A percentile compares a stretch with the other conserved stretches of the same genome.
Evolutionary conservation across 2,797 vertebrate genomes (phyloP).

Genomic region (Knipowitschia caucasica): DNA sequence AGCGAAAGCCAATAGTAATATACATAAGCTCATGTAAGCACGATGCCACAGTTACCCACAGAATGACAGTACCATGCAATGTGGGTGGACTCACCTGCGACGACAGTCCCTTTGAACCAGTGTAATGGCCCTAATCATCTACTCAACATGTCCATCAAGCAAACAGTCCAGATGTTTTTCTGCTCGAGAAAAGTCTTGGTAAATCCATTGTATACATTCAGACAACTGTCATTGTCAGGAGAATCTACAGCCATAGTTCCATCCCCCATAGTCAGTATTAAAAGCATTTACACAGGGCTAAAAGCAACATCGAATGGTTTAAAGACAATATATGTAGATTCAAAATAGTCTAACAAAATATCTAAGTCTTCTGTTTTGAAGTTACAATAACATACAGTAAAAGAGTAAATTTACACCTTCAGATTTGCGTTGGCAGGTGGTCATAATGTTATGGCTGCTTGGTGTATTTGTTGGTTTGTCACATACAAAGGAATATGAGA

Average conservation of each 20-base stretch:
- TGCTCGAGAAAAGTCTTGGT: constrained; percentile 32
- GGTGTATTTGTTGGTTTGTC: background rate
- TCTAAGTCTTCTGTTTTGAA: background rate
- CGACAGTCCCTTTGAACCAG: constrained; percentile 12
- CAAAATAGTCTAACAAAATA: background rate
- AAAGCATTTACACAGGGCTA: background rate
- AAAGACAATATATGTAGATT: background rate
- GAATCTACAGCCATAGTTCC: constrained; percentile 5
- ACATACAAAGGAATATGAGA: background rate
- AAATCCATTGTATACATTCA: constrained; percentile 45
- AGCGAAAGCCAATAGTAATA: constrained; percentile 51
- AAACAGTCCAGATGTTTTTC: constrained; percentile 32
- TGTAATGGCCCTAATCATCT: constrained; percentile 33
- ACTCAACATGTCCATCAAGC: constrained; percentile 19
- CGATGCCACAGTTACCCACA: constrained; percentile 23
- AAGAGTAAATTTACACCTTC: background rate
- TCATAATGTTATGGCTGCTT: constrained; percentile 2
- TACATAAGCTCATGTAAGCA: constrained; percentile 26
- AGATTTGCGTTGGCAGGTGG: background rate
- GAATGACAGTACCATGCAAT: constrained; percentile 36
- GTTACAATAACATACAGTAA: no score
- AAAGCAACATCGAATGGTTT: background rate
- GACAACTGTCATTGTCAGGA: constrained; percentile 14
- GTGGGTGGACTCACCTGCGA: constrained; percentile 30
- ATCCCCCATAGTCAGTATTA: background rate